Percentiles rank a stretch among this genome's conserved stretches.
Evolutionary conservation across 1,140 invertebrate species (phyloP).

Genomic region (Cecropterus lyciades): DNA sequence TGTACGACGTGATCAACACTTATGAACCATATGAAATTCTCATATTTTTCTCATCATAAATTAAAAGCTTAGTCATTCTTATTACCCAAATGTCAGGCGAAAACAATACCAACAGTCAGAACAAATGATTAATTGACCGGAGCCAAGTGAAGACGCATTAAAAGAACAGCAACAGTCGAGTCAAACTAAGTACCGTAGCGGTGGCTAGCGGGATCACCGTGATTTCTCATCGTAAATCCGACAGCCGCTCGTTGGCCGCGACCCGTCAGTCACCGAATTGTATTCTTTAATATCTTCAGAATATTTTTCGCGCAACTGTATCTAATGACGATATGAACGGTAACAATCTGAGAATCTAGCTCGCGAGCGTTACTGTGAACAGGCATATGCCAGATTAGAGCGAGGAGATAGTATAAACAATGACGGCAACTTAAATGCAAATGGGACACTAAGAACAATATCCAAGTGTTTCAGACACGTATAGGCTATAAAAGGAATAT

Average conservation of each 20-base stretch:
- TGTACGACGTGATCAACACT: no score
- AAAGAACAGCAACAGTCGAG: slow-evolving; percentile 63
- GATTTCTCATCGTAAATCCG: slow-evolving; percentile 64
- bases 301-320: slow-evolving; percentile 75
- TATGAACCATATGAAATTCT: no score
- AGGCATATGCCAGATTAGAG: slow-evolving; percentile 66
- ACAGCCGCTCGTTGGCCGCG: slow-evolving; percentile 42
- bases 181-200: slow-evolving; percentile 75
- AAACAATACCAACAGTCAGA: slow-evolving; percentile 34
- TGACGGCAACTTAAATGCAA: slow-evolving; percentile 68
- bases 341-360: slow-evolving; percentile 75
- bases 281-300: slow-evolving; percentile 67
- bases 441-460: slow-evolving; percentile 60
- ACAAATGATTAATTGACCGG: slow-evolving; percentile 71
- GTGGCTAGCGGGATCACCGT: slow-evolving; percentile 69
- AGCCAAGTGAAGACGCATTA: slow-evolving; percentile 70
- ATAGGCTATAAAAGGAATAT: slow-evolving; percentile 38
- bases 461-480: slow-evolving; percentile 53
- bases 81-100: slow-evolving; percentile 13
- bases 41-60: background rate
- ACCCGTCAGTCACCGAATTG: slow-evolving; percentile 66
- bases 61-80: background rate
- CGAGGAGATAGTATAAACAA: slow-evolving; percentile 75
- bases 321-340: slow-evolving; percentile 70
- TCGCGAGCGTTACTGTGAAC: slow-evolving; percentile 58